These are phyloP conservation scores for Ditylenchus dipsaci DNA, from an alignment of 1,140 invertebrate species.

Conservation along the genomic window DNA sequence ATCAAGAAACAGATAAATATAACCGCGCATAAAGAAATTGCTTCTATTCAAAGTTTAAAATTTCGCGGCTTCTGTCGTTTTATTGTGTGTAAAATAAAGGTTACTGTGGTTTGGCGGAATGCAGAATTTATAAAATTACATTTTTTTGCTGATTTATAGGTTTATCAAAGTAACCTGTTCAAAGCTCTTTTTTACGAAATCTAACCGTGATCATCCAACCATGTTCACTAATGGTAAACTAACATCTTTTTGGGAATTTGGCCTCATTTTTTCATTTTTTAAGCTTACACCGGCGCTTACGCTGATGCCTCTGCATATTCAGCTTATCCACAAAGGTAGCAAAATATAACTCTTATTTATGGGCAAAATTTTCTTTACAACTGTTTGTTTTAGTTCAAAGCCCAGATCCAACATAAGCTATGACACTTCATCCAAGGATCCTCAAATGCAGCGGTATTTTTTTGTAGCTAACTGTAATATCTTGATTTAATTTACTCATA, in stretches of 20 bases:
- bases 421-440: constrained; percentile 28
- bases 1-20: no score
- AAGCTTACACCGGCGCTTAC: neutral
- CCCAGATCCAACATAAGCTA: constrained; percentile 20
- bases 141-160: neutral
- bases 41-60: no score
- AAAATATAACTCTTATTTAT: neutral
- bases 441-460: constrained; percentile 12
- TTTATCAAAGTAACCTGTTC: neutral
- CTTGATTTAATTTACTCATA: neutral
- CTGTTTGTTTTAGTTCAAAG: neutral
- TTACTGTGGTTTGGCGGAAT: neutral
- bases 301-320: neutral
- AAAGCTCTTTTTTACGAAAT: neutral
- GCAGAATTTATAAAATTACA: neutral
- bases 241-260: neutral
- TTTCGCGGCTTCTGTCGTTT: no score
- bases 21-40: no score
- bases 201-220: neutral
- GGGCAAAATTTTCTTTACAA: neutral
- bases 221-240: neutral
- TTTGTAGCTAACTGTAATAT: neutral
- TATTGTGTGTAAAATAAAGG: neutral
- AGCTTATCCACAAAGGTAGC: neutral
- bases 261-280: neutral